Base-by-base conservation (phyloP, 2,888 invertebrate species). In the Ctenicera cuprea region DNA sequence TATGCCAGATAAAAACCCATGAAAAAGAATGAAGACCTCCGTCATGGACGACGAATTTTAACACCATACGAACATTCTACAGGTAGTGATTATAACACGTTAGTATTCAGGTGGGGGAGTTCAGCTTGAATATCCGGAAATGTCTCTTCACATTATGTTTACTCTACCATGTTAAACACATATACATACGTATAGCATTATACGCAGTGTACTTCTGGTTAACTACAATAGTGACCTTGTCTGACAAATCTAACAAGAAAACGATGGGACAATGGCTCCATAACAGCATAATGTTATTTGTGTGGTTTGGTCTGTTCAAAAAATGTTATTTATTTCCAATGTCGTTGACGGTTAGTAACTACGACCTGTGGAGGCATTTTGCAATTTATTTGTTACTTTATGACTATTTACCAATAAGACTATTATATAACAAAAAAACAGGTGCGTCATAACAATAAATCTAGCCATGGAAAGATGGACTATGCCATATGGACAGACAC, bases 191-290 rank as follows among this genome's bases (percentile, higher is more conserved):
- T 38, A 59, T 41, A 48, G 38, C 33, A 52, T 30, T 16, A 50
- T 38, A 20, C 30, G 62, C 70, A 70, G 43, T 71, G 52, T 43
- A 66, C 71, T 75, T 76, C 77, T 79, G 80, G 80, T 71, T 78
- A 73, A 75, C 80, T 80, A 76, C 76, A 79, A 74, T 77, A 75
- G 73, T 80, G 81, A 80, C 81, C 81, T 81, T 81, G 80, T 80
- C 78, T 75, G 73, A 76, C 68, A 70, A 74, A 80, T 74, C 73
- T 76, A 80, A 80, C 79, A 79, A 79, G 79, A 81, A 81, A 78
- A 77, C 74, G 77, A 76, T 77, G 75, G 77, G 69, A 80, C 78
- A 80, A 79, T 80, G 76, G 73, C 75, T 78, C 71, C 71, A 76
- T 75, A 59, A 79, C 61, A 74, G 71, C 64, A 63, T 75, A 73